Conservation (phyloP, 2,113 vertebrate species). For the Conger conger region DNA sequence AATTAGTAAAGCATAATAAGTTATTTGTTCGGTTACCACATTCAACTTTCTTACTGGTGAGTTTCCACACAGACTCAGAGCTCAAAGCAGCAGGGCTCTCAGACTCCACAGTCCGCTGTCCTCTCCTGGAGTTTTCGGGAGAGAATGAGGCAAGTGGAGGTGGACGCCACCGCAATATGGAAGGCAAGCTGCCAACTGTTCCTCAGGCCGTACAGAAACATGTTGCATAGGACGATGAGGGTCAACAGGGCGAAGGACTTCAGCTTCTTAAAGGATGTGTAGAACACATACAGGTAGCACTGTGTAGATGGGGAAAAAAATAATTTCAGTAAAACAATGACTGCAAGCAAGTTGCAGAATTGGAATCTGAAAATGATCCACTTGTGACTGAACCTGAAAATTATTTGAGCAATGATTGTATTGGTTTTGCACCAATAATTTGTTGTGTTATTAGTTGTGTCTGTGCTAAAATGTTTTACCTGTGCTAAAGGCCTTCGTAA, state of each 20-base stretch:
- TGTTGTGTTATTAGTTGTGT: no score
- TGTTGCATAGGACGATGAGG: constrained; percentile 79
- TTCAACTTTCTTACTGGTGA: not conserved
- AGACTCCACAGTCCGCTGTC: constrained; percentile 78
- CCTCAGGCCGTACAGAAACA: constrained; percentile 79
- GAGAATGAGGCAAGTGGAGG: constrained; percentile 82
- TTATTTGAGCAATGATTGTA: no score
- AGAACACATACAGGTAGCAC: constrained; percentile 93
- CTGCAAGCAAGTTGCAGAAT: no score
- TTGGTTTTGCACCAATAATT: no score
- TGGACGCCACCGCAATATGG: constrained; percentile 80
- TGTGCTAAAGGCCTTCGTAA: no score
- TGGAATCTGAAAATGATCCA: no score
- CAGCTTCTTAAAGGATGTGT: constrained; percentile 74
- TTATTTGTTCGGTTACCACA: not conserved
- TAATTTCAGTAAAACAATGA: not conserved
- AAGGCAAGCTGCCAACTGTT: constrained; percentile 89
- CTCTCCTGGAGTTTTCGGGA: constrained; percentile 79
- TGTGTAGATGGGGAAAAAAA: constrained; percentile 45
- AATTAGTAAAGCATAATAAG: not conserved
- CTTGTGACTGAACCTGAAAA: not conserved
- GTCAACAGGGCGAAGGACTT: constrained; percentile 75
- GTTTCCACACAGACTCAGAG: not conserved
- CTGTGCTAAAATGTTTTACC: no score
- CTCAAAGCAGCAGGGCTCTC: constrained; percentile 46